These are phyloP conservation scores for Aplochiton taeniatus DNA, from an alignment of 2,797 vertebrate species.

Conservation along the genomic window DNA sequence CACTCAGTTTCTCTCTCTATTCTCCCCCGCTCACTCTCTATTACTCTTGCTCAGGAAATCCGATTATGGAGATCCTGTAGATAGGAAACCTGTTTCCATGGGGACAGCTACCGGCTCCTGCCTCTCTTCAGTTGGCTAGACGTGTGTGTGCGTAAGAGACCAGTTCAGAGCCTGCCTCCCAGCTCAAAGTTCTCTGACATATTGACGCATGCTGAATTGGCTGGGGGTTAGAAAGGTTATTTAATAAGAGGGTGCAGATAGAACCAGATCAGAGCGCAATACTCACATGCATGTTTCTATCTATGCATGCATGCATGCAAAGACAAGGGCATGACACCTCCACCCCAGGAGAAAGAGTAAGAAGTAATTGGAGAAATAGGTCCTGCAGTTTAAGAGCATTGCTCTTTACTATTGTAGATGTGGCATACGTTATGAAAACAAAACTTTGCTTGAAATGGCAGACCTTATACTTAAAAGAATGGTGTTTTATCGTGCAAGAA, in stretches of 20 bases:
- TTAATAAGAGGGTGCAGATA: neutral
- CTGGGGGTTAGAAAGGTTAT: neutral
- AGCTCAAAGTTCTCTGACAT: constrained; percentile 3
- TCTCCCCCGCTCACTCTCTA: neutral
- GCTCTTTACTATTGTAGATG: too few relatives aligned
- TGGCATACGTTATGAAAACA: too few relatives aligned
- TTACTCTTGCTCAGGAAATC: constrained; percentile 56
- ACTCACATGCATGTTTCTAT: too few relatives aligned
- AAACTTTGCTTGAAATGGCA: too few relatives aligned
- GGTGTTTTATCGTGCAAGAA: too few relatives aligned
- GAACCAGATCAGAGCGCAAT: too few relatives aligned
- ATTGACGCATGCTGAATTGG: constrained; percentile 34
- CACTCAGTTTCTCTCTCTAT: neutral
- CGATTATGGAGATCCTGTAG: constrained; percentile 61
- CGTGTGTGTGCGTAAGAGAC: constrained; percentile 45
- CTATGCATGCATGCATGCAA: too few relatives aligned
- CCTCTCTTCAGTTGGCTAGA: constrained; percentile 46
- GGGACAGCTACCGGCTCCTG: constrained; percentile 48
- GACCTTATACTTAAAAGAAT: too few relatives aligned
- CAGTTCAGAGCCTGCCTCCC: constrained; percentile 19
- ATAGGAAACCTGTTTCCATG: constrained; percentile 70
- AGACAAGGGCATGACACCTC: too few relatives aligned
- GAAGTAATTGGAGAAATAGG: too few relatives aligned
- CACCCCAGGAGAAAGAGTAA: too few relatives aligned
- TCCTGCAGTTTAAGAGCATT: too few relatives aligned